Percentiles rank a stretch among this genome's conserved stretches.
Evolutionary conservation across 2,888 invertebrate genomes (phyloP).

Genomic region (Anthophora plumipes): DNA sequence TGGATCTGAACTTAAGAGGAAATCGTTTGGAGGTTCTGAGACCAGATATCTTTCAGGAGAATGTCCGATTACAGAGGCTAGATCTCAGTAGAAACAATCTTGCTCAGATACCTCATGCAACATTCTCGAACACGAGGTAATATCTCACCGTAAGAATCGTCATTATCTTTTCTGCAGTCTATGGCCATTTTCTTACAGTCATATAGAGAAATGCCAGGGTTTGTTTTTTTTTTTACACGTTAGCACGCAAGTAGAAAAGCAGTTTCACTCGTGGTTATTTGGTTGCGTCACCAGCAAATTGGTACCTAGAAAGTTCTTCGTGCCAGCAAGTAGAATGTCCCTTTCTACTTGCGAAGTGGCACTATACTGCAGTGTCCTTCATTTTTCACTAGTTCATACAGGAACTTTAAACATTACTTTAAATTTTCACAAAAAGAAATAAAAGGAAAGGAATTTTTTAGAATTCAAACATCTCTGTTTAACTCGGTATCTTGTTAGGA

Average conservation of each 20-base stretch:
- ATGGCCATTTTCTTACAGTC: not conserved
- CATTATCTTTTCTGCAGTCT: not conserved
- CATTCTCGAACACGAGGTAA: conserved; percentile 86
- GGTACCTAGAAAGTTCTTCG: conserved; percentile 79
- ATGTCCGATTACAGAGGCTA: conserved; percentile 87
- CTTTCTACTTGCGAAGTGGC: conserved; percentile 62
- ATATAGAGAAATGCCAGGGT: not conserved
- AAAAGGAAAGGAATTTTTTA: too few species aligned
- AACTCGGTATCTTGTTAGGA: too few species aligned
- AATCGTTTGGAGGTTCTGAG: conserved; percentile 91
- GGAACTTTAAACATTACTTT: not conserved
- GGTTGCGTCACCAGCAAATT: conserved; percentile 79
- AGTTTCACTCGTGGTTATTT: conserved; percentile 78
- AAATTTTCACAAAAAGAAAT: not conserved
- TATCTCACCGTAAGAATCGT: not conserved
- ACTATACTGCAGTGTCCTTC: conserved; percentile 72
- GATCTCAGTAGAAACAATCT: conserved; percentile 92
- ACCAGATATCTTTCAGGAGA: conserved; percentile 89
- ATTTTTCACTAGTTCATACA: conserved; percentile 41
- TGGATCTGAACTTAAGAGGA: conserved; percentile 90
- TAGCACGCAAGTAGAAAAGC: conserved; percentile 68
- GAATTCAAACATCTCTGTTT: too few species aligned
- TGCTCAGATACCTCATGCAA: conserved; percentile 88
- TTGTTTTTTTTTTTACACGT: conserved; percentile 20
- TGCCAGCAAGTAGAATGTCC: conserved; percentile 74